These are phyloP conservation scores for Taenioides sp. DNA, from an alignment of 2,797 vertebrate species.

Conservation along the genomic window DNA sequence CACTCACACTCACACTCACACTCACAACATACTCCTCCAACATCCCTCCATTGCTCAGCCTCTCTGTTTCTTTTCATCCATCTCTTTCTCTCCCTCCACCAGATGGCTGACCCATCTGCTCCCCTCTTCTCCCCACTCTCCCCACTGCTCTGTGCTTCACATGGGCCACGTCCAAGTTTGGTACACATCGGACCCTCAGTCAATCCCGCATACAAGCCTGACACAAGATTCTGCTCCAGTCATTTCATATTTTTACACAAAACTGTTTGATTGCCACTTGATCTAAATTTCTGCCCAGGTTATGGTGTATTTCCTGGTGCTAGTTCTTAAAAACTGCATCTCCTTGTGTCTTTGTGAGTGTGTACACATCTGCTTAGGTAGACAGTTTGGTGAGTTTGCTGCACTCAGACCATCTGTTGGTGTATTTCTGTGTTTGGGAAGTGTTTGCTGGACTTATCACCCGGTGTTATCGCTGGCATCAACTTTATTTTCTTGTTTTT, in stretches of 20 bases:
- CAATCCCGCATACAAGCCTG: conserved; percentile 32
- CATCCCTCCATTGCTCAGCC: conserved; percentile 46
- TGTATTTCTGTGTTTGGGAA: conserved; percentile 42
- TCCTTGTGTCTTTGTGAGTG: conserved; percentile 35
- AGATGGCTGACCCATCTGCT: conserved; percentile 86
- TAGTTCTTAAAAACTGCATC: conserved; percentile 32
- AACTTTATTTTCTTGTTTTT: conserved; percentile 34
- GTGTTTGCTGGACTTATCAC: conserved; percentile 50
- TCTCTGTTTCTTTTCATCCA: conserved; percentile 70
- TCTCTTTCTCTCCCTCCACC: conserved; percentile 74
- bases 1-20: conserved; percentile 29
- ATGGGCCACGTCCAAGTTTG: conserved; percentile 67
- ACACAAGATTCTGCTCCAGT: conserved; percentile 35
- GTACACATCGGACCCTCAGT: conserved; percentile 51
- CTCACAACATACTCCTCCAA: conserved; percentile 27
- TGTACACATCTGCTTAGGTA: conserved; percentile 68
- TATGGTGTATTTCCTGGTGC: conserved; percentile 48
- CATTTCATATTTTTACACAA: conserved; percentile 38
- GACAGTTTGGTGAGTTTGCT: conserved; percentile 55
- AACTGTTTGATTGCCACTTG: conserved; percentile 47
- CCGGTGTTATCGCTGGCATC: conserved; percentile 40
- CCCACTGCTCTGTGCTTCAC: conserved; percentile 60
- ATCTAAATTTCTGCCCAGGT: conserved; percentile 17
- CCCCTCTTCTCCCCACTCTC: conserved; percentile 58
- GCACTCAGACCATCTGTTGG: conserved; percentile 64